Base-by-base conservation (phyloP, 64 coral and sea anemone genomes). In the Stichodactyla mertensii region DNA sequence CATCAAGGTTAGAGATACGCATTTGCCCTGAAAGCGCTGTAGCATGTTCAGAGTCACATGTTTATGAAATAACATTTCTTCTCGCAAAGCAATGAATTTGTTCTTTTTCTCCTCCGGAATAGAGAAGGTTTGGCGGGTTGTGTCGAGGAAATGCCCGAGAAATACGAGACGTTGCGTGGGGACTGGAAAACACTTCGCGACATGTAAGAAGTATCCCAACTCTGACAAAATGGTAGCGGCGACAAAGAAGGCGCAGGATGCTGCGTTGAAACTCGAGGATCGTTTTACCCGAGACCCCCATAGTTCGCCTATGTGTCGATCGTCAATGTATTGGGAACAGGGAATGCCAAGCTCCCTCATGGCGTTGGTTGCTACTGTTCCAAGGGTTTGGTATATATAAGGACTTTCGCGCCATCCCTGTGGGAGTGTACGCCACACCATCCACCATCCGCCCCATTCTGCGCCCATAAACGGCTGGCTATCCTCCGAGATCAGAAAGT, bases 21-120 rank as follows among this genome's bases (percentile, higher is more conserved):
- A 69, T 24, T 91, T 91, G 16, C 89, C 89, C 16, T 59, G 77
- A 0, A 91, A 86, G 11, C 69, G 86, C 18, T 91, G 89, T 2
- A 91, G 56, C 0, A 36, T 78, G 10, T 86, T 91, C 4, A 91
- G 0, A 9, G 70, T 54, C 11, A 86, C 57, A 4, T 58, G 18
- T 23, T 86, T 82, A 10, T 27, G 24, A 10, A 4, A 0, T 13
- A 85, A 45, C 4, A 90, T 90, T 1, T 13, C 20, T 57, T 90
- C 52, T 7, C 88, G 7, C 0, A 78, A 24, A 13, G 26, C 2
- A 4, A 27, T 52, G 79, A 90, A 90, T 52, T 85, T 90, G 0
- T 56, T 0, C 5, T n/a, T 52, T 26, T 90, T 90, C 10, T 90
- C 26, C 2, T 54, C 16, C 2, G 62, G 88, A 12, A 89, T 16